Conservation (phyloP, 2,113 vertebrate species). For the Formicarius rufipectus region DNA sequence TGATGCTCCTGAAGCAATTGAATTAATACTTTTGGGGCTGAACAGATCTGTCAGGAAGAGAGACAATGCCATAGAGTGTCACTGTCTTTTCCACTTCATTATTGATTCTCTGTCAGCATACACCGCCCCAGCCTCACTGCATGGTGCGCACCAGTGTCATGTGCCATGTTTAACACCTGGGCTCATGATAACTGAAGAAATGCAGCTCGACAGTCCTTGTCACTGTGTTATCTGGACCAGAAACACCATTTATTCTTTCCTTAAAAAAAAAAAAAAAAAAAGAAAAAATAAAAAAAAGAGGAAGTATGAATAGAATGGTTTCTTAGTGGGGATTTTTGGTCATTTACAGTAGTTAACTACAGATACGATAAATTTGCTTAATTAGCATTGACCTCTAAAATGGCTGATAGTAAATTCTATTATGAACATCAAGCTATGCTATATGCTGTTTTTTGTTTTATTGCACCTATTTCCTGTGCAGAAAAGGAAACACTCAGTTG, state of each 20-base stretch:
- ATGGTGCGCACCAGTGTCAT: background rate
- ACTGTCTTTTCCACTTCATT: constrained; percentile 65
- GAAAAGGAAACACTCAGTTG: background rate
- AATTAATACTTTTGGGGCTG: constrained; percentile 44
- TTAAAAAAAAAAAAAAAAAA: background rate
- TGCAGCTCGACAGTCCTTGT: constrained; percentile 41
- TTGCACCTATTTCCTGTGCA: background rate
- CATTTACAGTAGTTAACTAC: background rate
- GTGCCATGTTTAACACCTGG: constrained; percentile 67
- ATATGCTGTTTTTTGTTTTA: background rate
- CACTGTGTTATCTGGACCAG: background rate
- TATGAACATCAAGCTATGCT: background rate
- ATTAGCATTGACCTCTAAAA: background rate
- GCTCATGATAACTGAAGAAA: constrained; percentile 40
- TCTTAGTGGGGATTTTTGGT: background rate
- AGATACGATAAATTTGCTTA: background rate
- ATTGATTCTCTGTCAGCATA: constrained; percentile 57
- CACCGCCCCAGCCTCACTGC: constrained; percentile 8
- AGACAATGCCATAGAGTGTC: constrained; percentile 42
- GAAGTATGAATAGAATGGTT: background rate
- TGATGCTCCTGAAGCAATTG: constrained; percentile 2
- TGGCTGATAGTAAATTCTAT: background rate
- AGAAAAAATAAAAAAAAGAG: accelerated
- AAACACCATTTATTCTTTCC: background rate
- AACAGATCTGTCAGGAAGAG: constrained; percentile 39